Conservation (phyloP, 1,140 invertebrate genomes). For the Euura lappo region DNA sequence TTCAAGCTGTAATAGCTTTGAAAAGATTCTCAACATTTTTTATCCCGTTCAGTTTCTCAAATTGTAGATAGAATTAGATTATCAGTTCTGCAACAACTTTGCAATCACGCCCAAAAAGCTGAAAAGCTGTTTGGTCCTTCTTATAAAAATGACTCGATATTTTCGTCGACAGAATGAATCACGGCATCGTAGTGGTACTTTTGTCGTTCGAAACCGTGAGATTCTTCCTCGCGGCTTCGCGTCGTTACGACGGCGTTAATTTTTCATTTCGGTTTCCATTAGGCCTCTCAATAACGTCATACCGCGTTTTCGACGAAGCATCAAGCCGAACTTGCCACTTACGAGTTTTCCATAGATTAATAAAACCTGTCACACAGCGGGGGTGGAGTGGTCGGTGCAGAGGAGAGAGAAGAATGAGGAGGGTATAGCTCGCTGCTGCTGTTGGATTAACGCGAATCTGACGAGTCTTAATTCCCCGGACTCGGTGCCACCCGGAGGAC, state of each 20-base stretch:
- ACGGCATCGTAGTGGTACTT: no score
- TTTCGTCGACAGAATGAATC: no score
- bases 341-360: constrained; percentile 1
- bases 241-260: not conserved
- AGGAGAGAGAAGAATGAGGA: not conserved
- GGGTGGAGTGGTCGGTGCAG: not conserved
- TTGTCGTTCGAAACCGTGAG: no score
- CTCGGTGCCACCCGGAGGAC: not conserved
- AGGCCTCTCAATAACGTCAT: not conserved
- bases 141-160: no score
- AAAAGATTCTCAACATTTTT: no score
- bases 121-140: no score
- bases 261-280: constrained; percentile 1
- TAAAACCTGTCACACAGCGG: not conserved
- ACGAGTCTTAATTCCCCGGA: not conserved
- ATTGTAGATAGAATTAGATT: no score
- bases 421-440: not conserved
- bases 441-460: not conserved
- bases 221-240: no score
- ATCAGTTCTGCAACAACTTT: no score
- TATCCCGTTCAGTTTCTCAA: no score
- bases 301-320: not conserved
- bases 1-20: no score
- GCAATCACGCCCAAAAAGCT: no score
- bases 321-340: not conserved